Conservation (phyloP, 2,888 invertebrate species). For the Euzophera pinguis region DNA sequence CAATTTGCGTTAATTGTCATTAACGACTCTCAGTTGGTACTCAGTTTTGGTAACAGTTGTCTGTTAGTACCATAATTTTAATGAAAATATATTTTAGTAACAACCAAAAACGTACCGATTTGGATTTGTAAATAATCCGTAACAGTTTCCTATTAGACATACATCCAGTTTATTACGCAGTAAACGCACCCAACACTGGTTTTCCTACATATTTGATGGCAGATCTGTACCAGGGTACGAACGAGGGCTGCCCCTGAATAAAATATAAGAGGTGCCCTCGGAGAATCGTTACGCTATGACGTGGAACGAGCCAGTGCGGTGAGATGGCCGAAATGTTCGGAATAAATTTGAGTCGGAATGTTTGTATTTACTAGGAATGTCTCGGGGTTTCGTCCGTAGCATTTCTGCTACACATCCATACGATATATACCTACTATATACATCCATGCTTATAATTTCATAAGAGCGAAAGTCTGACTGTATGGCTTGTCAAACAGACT, state of each 20-base stretch:
- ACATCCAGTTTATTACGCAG: neutral
- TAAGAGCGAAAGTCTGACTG: too few relatives aligned
- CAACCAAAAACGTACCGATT: neutral
- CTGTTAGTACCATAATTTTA: too few relatives aligned
- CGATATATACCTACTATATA: too few relatives aligned
- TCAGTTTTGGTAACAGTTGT: too few relatives aligned
- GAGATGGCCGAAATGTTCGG: neutral
- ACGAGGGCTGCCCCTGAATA: neutral
- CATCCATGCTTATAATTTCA: too few relatives aligned
- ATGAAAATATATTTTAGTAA: too few relatives aligned
- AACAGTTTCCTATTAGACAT: neutral
- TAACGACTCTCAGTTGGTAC: too few relatives aligned
- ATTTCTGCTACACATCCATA: too few relatives aligned
- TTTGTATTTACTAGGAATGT: neutral
- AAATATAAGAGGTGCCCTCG: neutral
- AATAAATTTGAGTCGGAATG: neutral
- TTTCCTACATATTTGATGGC: neutral
- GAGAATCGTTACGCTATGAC: neutral
- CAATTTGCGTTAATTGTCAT: too few relatives aligned
- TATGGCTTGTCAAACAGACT: too few relatives aligned
- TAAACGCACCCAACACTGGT: neutral
- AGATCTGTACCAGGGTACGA: neutral
- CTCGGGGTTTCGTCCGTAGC: too few relatives aligned
- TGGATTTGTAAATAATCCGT: neutral
- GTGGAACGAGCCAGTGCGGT: neutral